phyloP scores from a whole-genome alignment of 1,140 invertebrate genomes.

The Heliconius congener region DNA sequence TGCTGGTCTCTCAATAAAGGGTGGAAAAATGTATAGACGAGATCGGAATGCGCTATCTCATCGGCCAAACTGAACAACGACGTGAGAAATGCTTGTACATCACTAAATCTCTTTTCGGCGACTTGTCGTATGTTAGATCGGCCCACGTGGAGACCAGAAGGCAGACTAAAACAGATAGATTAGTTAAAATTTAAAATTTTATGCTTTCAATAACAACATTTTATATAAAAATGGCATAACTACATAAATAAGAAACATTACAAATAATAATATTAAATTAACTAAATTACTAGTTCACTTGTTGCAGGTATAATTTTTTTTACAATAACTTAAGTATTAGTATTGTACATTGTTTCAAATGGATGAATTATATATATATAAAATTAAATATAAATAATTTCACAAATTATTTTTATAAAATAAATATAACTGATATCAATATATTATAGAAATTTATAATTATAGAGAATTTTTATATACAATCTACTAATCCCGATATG shows the following conservation, averaged over 20 bases:
- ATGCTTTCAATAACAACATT: background rate
- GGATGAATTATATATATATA: background rate
- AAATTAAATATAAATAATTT: background rate
- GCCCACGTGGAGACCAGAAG: conserved; percentile 91
- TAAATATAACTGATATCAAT: background rate
- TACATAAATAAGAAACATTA: no score
- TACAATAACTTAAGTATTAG: no score
- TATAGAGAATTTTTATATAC: background rate
- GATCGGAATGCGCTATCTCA: conserved; percentile 96
- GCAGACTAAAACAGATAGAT: conserved; percentile 81
- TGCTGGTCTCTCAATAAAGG: conserved; percentile 95
- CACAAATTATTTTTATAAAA: background rate
- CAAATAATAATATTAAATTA: no score
- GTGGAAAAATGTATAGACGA: conserved; percentile 99
- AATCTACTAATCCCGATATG: background rate
- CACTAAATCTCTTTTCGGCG: conserved; percentile 92
- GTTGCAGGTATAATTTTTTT: no score
- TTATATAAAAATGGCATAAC: background rate
- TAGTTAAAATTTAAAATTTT: background rate
- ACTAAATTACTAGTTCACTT: no score
- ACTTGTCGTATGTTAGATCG: conserved; percentile 97
- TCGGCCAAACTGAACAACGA: conserved; percentile 93
- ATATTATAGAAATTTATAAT: background rate
- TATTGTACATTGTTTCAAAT: no score
- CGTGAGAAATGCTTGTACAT: conserved; percentile 93